These are phyloP conservation scores for Drosophila nasuta DNA, from an alignment of 1,140 invertebrate genomes.

Conservation along the genomic window DNA sequence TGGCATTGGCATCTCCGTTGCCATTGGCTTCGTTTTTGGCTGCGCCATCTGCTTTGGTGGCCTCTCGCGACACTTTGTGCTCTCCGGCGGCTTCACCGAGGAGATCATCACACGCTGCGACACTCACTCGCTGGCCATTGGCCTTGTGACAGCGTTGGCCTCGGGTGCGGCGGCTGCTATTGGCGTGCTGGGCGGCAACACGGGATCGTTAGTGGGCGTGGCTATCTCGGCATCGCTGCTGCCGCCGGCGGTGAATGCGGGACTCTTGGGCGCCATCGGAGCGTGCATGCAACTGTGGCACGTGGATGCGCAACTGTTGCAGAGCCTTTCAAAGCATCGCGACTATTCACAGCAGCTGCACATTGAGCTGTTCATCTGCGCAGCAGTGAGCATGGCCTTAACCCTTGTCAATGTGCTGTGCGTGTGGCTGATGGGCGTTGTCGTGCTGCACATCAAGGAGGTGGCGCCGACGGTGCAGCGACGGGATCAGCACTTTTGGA, in stretches of 20 bases:
- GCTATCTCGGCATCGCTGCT: slow-evolving; percentile 92
- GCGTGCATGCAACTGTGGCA: slow-evolving; percentile 84
- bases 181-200: slow-evolving; percentile 89
- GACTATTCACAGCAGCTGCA: slow-evolving; percentile 86
- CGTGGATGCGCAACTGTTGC: slow-evolving; percentile 67
- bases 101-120: slow-evolving; percentile 90
- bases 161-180: slow-evolving; percentile 91
- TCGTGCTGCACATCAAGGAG: slow-evolving; percentile 91
- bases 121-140: slow-evolving; percentile 88
- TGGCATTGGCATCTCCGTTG: slow-evolving; percentile 87
- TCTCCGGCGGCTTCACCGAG: slow-evolving; percentile 87
- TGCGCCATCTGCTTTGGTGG: slow-evolving; percentile 85
- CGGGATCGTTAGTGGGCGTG: slow-evolving; percentile 91
- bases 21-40: slow-evolving; percentile 89
- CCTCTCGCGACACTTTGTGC: slow-evolving; percentile 86
- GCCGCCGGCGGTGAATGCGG: slow-evolving; percentile 91
- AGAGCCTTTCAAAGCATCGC: slow-evolving; percentile 65
- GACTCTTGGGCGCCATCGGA: slow-evolving; percentile 88
- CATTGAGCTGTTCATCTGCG: slow-evolving; percentile 87
- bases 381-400: slow-evolving; percentile 88
- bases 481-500: slow-evolving; percentile 87
- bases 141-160: slow-evolving; percentile 88
- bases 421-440: slow-evolving; percentile 88
- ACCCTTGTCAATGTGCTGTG: slow-evolving; percentile 90
- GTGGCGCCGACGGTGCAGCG: slow-evolving; percentile 86